These are phyloP conservation scores for Malachius bipustulatus DNA, from an alignment of 2,888 invertebrate species.

Conservation along the genomic window DNA sequence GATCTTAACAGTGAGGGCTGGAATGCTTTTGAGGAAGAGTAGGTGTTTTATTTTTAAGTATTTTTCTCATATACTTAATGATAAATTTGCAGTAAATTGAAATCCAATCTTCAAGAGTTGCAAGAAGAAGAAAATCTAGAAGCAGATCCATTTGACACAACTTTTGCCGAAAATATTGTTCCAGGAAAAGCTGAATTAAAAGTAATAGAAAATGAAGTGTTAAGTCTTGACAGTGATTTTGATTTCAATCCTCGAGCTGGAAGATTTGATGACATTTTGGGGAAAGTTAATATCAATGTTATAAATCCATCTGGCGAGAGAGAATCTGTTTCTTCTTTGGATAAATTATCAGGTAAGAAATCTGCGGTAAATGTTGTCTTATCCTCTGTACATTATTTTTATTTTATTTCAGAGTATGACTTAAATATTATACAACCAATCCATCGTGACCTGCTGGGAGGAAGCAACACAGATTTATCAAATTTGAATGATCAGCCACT, in stretches of 20 bases:
- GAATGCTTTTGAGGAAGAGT: constrained; percentile 54
- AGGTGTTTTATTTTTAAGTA: constrained; percentile 17
- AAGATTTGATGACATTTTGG: constrained; percentile 20
- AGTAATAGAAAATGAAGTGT: constrained; percentile 45
- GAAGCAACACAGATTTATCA: constrained; percentile 64
- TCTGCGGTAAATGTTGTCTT: constrained; percentile 1
- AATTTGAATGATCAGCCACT: constrained; percentile 56
- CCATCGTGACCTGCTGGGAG: constrained; percentile 58
- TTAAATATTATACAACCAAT: constrained; percentile 37
- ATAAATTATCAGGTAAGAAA: constrained; percentile 27
- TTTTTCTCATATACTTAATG: background rate
- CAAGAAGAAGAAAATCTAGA: constrained; percentile 31
- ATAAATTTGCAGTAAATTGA: constrained; percentile 5
- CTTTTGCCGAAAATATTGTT: constrained; percentile 65
- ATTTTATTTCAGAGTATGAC: constrained; percentile 35
- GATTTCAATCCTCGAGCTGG: constrained; percentile 57
- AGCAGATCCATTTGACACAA: constrained; percentile 75
- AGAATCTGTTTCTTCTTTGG: constrained; percentile 40
- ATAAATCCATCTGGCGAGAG: constrained; percentile 51
- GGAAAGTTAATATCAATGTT: constrained; percentile 46
- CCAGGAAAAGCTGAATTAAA: constrained; percentile 51
- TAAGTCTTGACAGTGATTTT: constrained; percentile 40
- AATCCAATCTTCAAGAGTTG: background rate
- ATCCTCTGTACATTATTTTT: background rate
- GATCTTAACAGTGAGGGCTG: constrained; percentile 43